Percentiles rank a stretch among this genome's conserved stretches.
Evolutionary conservation across 1,140 invertebrate genomes (phyloP).

Genomic region (Linepithema humile): DNA sequence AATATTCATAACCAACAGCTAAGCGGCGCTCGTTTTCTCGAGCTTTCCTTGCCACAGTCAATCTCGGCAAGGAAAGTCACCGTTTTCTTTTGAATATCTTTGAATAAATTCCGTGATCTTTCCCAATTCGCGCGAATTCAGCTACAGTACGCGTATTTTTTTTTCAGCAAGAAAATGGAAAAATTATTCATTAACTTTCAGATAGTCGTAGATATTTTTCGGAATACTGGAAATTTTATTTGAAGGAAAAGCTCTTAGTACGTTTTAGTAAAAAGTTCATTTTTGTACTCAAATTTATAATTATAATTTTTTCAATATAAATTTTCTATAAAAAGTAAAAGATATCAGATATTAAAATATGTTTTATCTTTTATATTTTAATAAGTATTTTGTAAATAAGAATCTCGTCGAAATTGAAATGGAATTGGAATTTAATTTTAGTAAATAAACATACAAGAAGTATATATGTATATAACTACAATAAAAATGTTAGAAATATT

Average conservation of each 20-base stretch:
- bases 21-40: constrained; percentile 24
- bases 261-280: neutral
- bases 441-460: too few species aligned
- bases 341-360: too few species aligned
- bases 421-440: too few species aligned
- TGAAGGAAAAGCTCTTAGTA: neutral
- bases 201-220: neutral
- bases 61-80: constrained; percentile 33
- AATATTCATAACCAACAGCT: constrained; percentile 42
- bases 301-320: neutral
- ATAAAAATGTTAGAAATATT: too few species aligned
- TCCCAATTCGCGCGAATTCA: constrained; percentile 12
- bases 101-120: constrained; percentile 48
- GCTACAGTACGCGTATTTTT: constrained; percentile 20
- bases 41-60: constrained; percentile 46
- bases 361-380: too few species aligned
- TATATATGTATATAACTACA: too few species aligned
- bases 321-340: neutral
- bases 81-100: constrained; percentile 54
- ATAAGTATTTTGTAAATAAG: too few species aligned
- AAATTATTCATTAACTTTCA: constrained; percentile 51
- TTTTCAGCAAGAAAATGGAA: constrained; percentile 5
- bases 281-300: neutral
- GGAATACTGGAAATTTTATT: neutral
- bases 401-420: too few species aligned